Percentiles rank a stretch among this genome's conserved stretches.
These are phyloP conservation scores for Chaetorhynchus papuensis DNA, from an alignment of 2,113 vertebrate genomes.

Conservation along the genomic window DNA sequence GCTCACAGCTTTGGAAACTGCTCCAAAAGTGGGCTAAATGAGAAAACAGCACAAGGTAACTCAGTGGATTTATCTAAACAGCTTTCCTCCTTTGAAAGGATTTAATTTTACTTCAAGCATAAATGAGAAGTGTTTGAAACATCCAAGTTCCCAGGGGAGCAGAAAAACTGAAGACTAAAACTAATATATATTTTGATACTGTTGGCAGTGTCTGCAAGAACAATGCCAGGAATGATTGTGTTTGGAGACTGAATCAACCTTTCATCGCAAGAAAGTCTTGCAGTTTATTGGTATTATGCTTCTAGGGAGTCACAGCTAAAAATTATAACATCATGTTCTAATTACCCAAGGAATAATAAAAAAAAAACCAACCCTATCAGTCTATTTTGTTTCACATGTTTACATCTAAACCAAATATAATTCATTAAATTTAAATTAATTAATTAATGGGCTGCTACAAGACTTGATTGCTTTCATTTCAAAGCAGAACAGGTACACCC, in stretches of 20 bases:
- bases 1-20: neutral
- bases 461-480: neutral
- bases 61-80: constrained; percentile 21
- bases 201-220: neutral
- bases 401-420: neutral
- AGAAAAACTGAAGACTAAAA: neutral
- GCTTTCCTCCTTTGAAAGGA: neutral
- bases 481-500: neutral
- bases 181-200: neutral
- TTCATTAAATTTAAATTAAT: neutral
- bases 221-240: neutral
- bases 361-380: neutral
- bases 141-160: neutral
- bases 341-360: neutral
- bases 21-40: neutral
- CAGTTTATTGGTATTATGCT: neutral
- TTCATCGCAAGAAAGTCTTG: neutral
- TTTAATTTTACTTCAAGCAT: constrained; percentile 21
- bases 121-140: neutral
- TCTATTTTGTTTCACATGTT: neutral
- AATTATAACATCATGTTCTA: neutral
- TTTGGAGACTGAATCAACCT: neutral
- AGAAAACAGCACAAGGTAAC: neutral
- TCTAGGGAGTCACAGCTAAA: neutral
- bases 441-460: neutral